Evolutionary conservation across 2,797 vertebrate genomes (phyloP), one percentile per base, ranked within the genome.

Genomic region (Manis javanica): DNA sequence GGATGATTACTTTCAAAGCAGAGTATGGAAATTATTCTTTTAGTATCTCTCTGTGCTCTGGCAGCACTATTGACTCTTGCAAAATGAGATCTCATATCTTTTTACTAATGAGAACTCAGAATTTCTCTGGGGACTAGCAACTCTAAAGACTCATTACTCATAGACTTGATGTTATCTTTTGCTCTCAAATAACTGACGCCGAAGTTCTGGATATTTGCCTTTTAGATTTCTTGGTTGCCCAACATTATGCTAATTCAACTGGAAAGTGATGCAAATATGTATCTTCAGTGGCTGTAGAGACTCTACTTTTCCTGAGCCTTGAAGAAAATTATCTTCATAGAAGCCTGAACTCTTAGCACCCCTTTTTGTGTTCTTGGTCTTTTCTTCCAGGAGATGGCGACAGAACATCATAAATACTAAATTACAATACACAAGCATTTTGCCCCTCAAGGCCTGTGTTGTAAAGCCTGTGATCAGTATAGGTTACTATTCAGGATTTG

Each of bases 361-460:
- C 15, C 5, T 57, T 46, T 87, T 69, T 23, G 3, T 57, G 69
- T 74, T 72, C 46, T 59, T 95, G 42, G 59, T 59, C 16, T 46
- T 87, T 94, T 77, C 29, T 97, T 96, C 98, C 98, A 98, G 98
- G 94, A 99, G 98, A 95, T 98, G 98, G 98, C 97, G 81, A 85
- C 82, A 97, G 88, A 97, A 87, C 95, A 91, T 91, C 95, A 96
- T 66, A 95, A 95, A 97, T 87, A 96, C 90, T 94, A 88, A 87
- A 31, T 23, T 21, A 66, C 89, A 69, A 0, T 1, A 0, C 1
- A 29, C 19, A 42, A 24, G 55, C 0, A 0, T 57, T 88, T 90
- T 79, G 42, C 42, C 46, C 55, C 59, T 64, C 7, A 5, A 39
- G 81, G 29, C 31, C 68, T 90, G 53, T 19, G 10, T 31, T 31